Conservation (phyloP, 2,797 vertebrate genomes). For the Tachyglossus aculeatus region DNA sequence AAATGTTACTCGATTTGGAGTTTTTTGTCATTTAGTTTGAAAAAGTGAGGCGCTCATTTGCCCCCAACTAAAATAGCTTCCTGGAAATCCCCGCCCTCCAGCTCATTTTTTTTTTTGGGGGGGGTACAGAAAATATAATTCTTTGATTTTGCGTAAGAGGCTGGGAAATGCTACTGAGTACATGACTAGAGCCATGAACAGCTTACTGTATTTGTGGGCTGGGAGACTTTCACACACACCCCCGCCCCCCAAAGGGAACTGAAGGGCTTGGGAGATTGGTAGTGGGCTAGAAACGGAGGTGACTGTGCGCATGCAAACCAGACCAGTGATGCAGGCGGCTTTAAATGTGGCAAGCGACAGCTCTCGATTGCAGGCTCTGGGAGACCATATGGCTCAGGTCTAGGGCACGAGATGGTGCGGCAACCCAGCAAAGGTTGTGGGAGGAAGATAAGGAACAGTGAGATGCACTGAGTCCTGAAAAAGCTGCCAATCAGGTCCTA, state of each 20-base stretch:
- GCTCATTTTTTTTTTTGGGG: not conserved
- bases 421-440: no score
- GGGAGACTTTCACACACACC: no score
- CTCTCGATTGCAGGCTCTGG: no score
- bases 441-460: no score
- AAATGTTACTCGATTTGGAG: constrained; percentile 26
- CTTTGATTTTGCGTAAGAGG: not conserved
- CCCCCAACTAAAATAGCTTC: constrained; percentile 6
- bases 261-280: not conserved
- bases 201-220: not conserved
- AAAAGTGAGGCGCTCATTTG: constrained; percentile 15
- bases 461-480: no score
- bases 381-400: no score
- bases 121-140: not conserved
- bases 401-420: no score
- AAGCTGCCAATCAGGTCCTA: no score
- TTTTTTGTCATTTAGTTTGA: not conserved
- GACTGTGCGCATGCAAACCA: accelerated
- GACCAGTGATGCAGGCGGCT: constrained; percentile 52
- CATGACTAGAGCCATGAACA: constrained; percentile 6
- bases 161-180: not conserved
- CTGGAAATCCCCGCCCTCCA: constrained; percentile 24
- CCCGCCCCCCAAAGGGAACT: not conserved
- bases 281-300: not conserved
- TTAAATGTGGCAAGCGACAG: no score